phyloP scores from a whole-genome alignment of 2,113 vertebrate species.

The Gulo gulo region DNA sequence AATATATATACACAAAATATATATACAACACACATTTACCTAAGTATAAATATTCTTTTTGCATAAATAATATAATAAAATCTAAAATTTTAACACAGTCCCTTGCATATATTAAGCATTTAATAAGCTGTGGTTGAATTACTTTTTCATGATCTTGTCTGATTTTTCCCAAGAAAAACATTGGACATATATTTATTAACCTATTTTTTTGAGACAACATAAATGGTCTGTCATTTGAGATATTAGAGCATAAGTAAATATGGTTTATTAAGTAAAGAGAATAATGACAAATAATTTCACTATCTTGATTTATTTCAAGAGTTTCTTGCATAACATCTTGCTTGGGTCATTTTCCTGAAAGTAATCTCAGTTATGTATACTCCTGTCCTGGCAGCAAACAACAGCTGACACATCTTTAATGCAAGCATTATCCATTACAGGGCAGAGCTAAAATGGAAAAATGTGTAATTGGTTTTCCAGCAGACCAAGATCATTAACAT shows the following conservation, averaged over 20 bases:
- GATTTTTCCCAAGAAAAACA: neutral
- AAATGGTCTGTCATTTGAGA: neutral
- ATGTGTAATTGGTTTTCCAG: neutral
- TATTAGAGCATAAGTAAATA: neutral
- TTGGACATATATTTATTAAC: neutral
- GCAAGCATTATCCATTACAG: neutral
- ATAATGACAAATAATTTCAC: neutral
- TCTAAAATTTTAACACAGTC: neutral
- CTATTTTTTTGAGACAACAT: neutral
- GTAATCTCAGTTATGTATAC: neutral
- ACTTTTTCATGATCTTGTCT: neutral
- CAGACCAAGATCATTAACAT: neutral
- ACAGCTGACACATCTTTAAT: neutral
- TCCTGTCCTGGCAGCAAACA: neutral
- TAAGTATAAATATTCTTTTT: neutral
- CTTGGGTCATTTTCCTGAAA: neutral
- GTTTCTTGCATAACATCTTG: neutral
- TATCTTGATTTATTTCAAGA: neutral
- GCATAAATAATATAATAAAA: neutral
- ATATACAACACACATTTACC: neutral
- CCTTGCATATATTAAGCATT: neutral
- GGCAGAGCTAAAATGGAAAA: slow-evolving; percentile 10
- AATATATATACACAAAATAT: too few species aligned
- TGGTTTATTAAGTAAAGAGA: slow-evolving; percentile 34
- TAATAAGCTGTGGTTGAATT: neutral